These are phyloP conservation scores for Xiphias gladius DNA, from an alignment of 2,113 vertebrate species.

Conservation along the genomic window DNA sequence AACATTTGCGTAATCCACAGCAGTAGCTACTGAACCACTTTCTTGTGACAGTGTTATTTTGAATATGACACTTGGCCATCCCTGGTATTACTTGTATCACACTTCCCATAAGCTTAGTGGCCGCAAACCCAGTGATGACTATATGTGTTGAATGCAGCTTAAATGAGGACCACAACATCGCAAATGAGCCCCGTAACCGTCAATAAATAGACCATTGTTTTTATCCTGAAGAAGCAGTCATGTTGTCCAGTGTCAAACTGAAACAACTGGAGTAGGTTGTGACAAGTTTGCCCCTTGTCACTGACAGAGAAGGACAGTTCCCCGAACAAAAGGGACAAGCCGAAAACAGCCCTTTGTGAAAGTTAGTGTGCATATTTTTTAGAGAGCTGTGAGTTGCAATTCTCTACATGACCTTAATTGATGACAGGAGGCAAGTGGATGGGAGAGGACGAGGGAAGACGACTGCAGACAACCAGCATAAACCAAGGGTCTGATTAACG, in stretches of 20 bases:
- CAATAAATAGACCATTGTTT: conserved; percentile 43
- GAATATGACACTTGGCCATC: conserved; percentile 45
- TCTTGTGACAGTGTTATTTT: conserved; percentile 37
- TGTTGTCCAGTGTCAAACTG: conserved; percentile 38
- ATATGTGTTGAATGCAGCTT: conserved; percentile 51
- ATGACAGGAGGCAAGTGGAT: conserved; percentile 58
- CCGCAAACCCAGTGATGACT: conserved; percentile 49
- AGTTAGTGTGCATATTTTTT: conserved; percentile 53
- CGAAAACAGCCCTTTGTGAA: conserved; percentile 44
- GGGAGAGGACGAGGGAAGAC: conserved; percentile 37
- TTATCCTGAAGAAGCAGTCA: conserved; percentile 23
- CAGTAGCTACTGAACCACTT: conserved; percentile 1
- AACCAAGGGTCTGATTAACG: conserved; percentile 78
- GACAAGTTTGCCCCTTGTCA: conserved; percentile 34
- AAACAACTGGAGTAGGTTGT: conserved; percentile 25
- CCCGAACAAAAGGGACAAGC: conserved; percentile 25
- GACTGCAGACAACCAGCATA: conserved; percentile 75
- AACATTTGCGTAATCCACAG: conserved; percentile 17
- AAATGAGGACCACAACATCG: conserved; percentile 44
- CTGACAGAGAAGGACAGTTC: conserved; percentile 47
- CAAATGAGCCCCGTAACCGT: conserved; percentile 40
- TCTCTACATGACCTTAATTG: conserved; percentile 75
- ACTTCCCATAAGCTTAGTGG: conserved; percentile 52
- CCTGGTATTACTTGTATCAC: conserved; percentile 42
- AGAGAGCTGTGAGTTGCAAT: conserved; percentile 50